Evolutionary conservation across 1,140 invertebrate species (phyloP).

Genomic region (Periplaneta americana): DNA sequence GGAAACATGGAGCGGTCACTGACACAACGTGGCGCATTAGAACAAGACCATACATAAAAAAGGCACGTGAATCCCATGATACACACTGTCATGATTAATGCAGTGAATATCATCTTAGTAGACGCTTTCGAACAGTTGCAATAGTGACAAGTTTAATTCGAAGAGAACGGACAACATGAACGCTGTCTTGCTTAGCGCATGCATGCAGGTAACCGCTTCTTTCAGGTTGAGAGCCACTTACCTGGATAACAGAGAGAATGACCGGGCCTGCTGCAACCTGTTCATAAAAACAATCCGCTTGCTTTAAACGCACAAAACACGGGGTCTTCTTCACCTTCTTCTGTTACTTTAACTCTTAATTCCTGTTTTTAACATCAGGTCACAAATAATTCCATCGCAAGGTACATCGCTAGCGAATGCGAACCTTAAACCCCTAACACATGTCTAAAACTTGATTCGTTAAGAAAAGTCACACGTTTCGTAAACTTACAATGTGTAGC

Average conservation of each 20-base stretch:
- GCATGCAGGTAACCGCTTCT: neutral
- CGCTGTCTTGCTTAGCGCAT: neutral
- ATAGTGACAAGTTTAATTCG: too few species aligned
- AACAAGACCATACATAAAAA: neutral
- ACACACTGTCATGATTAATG: too few species aligned
- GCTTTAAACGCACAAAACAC: neutral
- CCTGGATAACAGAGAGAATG: neutral
- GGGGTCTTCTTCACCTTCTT: too few species aligned
- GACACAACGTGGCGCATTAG: neutral
- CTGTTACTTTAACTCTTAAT: neutral
- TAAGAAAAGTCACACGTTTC: neutral
- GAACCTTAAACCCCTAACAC: neutral
- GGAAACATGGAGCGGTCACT: neutral
- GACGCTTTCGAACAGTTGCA: too few species aligned
- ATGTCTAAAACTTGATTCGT: neutral
- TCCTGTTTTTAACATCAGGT: neutral
- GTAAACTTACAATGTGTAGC: too few species aligned
- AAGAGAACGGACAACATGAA: too few species aligned
- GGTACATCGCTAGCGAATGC: neutral
- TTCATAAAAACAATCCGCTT: neutral
- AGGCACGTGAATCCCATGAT: too few species aligned
- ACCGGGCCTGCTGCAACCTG: neutral
- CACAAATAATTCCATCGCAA: neutral
- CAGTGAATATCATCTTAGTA: too few species aligned
- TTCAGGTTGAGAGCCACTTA: neutral